A percentile compares a stretch with the other conserved stretches of the same genome.
phyloP scores from a whole-genome alignment of 1,140 invertebrate species.

The Euura lappo region DNA sequence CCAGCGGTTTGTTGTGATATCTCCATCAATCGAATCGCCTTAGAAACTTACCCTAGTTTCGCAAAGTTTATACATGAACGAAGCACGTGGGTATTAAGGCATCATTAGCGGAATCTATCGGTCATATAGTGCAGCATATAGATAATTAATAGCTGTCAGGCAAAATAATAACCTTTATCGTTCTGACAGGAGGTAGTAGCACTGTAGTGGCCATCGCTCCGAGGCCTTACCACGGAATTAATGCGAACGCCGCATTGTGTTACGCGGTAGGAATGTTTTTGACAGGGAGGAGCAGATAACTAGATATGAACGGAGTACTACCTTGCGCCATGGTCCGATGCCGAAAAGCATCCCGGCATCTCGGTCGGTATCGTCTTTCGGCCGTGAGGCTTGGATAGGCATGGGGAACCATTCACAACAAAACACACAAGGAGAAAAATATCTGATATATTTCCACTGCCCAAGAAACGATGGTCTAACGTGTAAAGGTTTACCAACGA shows the following conservation, averaged over 20 bases:
- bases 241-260: background rate
- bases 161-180: background rate
- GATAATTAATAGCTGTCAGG: background rate
- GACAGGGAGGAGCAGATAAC: background rate
- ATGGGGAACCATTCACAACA: background rate
- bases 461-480: no score
- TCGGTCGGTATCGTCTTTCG: background rate
- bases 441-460: no score
- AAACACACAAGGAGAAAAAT: no score
- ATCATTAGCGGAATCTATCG: background rate
- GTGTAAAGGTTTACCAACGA: no score
- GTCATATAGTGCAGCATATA: background rate
- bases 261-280: background rate
- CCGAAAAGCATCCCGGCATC: background rate
- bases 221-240: background rate
- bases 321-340: background rate
- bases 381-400: background rate
- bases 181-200: background rate
- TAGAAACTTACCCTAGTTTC: background rate
- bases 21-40: no score
- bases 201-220: slow-evolving; percentile 2
- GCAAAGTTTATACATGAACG: background rate
- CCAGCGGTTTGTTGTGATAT: no score
- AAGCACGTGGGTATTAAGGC: background rate
- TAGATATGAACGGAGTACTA: background rate